Base-by-base conservation (phyloP, 2,113 vertebrate species). In the Lethenteron reissneri region DNA sequence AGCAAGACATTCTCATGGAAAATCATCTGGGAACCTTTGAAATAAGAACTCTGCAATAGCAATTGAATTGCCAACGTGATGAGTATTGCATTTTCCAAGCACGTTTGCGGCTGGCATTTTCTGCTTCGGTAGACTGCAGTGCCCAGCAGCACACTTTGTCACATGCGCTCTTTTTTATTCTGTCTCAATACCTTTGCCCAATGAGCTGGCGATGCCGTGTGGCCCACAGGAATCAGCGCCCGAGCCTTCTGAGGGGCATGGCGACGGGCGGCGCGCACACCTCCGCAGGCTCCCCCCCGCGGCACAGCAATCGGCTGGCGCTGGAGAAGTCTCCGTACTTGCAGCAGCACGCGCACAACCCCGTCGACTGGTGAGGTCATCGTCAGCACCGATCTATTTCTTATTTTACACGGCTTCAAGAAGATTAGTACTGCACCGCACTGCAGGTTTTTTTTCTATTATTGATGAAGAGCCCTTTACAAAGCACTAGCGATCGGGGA, bases 281-380 rank as follows among this genome's bases (percentile, higher is more conserved):
- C 10, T 64, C 70, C 3, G 1, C 15, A 12, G 68, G 78, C 10
- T 8, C 41, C 7, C 3, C 58, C 1, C 19, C 72, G 15, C 82
- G 72, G 76, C 75, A 74, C 73, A 80, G 82, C 71, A 96, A 96
- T 79, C 84, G 87, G 69, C 77, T 96, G 75, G 80, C 84, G 70
- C 77, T 81, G 0, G 91, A 96, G 79, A 86, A 82, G 76, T 97
- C 92, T 2, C 85, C 89, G 0, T 91, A 95, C 72, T 84, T 97
- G 10, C 81, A 88, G 6, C 92, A 96, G 58, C 92, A 96, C 2
- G 89, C 91, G n/a, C 82, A 88, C 80, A 94, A 94, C 76, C 91
- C 89, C 0, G 92, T 97, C 60, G 87, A 95, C 73, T 96, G 91
- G 92, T 95, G 79, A 87, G 85, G 58, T 17, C 41, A 41, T 41